Evolutionary conservation across 2,888 invertebrate genomes (phyloP).

Genomic region (Anoplius nigerrimus): DNA sequence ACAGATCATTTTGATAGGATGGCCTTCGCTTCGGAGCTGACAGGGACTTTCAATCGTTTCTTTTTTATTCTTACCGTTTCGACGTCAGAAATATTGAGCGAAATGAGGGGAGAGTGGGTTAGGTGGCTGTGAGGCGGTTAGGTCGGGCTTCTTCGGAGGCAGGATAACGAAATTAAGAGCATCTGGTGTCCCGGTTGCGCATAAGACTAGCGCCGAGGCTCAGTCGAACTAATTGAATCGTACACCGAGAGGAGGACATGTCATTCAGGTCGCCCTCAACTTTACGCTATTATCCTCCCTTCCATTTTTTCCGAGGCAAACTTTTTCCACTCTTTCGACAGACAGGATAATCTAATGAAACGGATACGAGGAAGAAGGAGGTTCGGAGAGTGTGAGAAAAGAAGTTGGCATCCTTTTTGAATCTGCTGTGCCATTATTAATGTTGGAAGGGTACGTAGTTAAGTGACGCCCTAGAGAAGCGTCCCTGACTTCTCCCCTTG

Average conservation of each 20-base stretch:
- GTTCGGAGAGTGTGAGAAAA: too few relatives aligned
- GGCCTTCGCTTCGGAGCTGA: too few relatives aligned
- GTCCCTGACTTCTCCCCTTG: too few relatives aligned
- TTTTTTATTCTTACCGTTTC: not conserved
- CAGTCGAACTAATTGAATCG: conserved; percentile 71
- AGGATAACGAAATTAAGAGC: conserved; percentile 67
- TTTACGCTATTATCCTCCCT: conserved; percentile 62
- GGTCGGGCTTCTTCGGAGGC: not conserved
- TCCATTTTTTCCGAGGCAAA: too few relatives aligned
- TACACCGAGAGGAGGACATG: conserved; percentile 65
- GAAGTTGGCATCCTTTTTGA: too few relatives aligned
- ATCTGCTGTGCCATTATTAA: too few relatives aligned
- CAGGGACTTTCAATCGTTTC: not conserved
- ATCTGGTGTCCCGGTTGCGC: conserved; percentile 42
- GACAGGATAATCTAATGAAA: too few relatives aligned
- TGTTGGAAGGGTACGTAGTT: too few relatives aligned
- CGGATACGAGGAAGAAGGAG: too few relatives aligned
- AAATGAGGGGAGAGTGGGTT: not conserved
- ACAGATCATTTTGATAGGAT: too few relatives aligned
- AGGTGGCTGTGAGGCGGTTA: not conserved
- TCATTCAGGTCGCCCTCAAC: conserved; percentile 69
- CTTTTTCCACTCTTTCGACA: too few relatives aligned
- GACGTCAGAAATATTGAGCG: not conserved
- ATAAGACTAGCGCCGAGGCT: conserved; percentile 34
- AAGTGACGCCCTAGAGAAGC: too few relatives aligned